Evolutionary conservation across 2,797 vertebrate genomes (phyloP).

Genomic region (Picus viridis): DNA sequence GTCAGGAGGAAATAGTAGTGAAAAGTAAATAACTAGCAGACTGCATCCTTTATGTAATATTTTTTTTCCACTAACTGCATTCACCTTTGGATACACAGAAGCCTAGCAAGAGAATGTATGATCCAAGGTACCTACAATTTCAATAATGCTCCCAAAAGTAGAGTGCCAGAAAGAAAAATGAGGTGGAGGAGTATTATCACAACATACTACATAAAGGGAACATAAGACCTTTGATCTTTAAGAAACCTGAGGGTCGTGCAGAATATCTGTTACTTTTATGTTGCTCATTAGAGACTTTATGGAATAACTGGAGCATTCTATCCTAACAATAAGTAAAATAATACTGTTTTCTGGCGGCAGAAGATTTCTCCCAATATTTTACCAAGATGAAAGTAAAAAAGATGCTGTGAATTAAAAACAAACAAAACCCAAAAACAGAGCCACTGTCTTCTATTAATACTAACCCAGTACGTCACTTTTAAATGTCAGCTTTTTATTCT

Average conservation of each 20-base stretch:
- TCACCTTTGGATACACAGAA: background rate
- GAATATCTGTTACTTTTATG: background rate
- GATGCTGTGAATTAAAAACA: background rate
- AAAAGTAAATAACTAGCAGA: background rate
- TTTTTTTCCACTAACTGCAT: background rate
- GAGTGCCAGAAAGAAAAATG: background rate
- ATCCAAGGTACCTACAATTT: background rate
- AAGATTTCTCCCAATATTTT: too few relatives aligned
- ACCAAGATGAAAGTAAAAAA: background rate
- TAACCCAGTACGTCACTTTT: accelerated
- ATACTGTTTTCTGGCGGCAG: too few relatives aligned
- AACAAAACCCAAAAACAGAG: too few relatives aligned
- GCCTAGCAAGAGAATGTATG: background rate
- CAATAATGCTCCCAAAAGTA: background rate
- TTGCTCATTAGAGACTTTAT: background rate
- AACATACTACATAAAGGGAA: background rate
- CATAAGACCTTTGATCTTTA: background rate
- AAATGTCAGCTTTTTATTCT: background rate
- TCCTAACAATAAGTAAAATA: background rate
- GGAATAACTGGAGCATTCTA: background rate
- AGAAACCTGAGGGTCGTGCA: background rate
- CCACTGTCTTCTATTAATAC: background rate
- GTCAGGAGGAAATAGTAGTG: background rate
- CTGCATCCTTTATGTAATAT: background rate
- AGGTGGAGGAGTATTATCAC: background rate